Evolutionary conservation across 2,113 vertebrate species (phyloP), one percentile per base, ranked within the genome.

Genomic region (Chaetorhynchus papuensis): DNA sequence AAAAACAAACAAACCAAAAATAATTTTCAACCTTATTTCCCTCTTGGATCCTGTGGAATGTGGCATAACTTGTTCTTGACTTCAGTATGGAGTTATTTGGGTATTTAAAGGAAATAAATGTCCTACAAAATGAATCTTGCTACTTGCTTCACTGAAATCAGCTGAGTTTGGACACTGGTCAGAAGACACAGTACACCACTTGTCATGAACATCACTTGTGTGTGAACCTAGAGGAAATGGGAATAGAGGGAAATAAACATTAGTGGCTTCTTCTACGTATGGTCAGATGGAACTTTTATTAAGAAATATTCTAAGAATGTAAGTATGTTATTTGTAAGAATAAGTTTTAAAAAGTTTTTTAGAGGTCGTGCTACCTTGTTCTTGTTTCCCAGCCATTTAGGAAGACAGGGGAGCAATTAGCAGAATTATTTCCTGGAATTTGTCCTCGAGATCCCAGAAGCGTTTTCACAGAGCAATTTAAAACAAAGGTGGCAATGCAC

Each of bases 141-240:
- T n/a, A 3, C 10, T 33, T 10, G 2, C 33, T 89, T 70, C 16
- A 35, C 9, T 41, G 71, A 35, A 66, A 33, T 39, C 41, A 81
- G 16, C 8, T 50, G 49, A 41, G 6, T 72, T 70, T 87, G 37
- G 41, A 8, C 22, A 23, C 11, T 26, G 35, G 1, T 47, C 35
- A 56, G 74, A 23, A 72, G 17, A 33, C 11, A 14, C 0, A 5
- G 11, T 15, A 4, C 31, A 30, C 2, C 5, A 5, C 2, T 47
- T 64, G 26, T 41, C 49, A 30, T 9, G 8, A 56, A 37, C 52
- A 28, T n/a, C n/a, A n/a, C n/a, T n/a, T n/a, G 26, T 4, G 24
- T 7, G 3, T 70, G 42, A 70, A 49, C 26, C 16, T 6, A 5
- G 22, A 60, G 35, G 30, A 76, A 68, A 59, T 11, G 23, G 3